Conservation (phyloP, 35 echinoderm and acorn worm genomes). For the Hemicentrotus pulcherrimus region DNA sequence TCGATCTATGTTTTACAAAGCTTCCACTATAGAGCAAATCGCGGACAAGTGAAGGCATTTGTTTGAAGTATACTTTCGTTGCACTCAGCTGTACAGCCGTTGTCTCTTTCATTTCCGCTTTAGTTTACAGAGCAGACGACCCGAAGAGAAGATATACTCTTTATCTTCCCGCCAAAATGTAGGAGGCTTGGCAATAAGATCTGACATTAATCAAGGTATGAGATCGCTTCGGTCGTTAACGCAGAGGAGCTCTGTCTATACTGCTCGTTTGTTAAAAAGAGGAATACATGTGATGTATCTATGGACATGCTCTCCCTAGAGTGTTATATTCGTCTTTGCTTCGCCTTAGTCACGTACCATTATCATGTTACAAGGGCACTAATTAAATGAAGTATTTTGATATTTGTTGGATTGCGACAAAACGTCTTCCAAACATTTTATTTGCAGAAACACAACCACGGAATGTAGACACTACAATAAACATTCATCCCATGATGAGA, state of each 20-base stretch:
- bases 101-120: conserved; percentile 17
- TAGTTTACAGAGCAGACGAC: background rate
- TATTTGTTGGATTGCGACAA: background rate
- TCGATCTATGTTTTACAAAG: background rate
- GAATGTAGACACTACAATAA: too few relatives aligned
- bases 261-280: background rate
- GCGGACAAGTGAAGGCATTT: background rate
- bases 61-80: background rate
- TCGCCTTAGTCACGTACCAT: background rate
- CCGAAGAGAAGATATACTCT: background rate
- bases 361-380: background rate
- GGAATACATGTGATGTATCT: background rate
- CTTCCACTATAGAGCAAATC: background rate
- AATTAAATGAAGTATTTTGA: background rate
- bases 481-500: too few relatives aligned
- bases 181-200: background rate
- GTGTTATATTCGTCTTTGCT: background rate
- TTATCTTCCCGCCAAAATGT: background rate
- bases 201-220: background rate
- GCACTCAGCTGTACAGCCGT: background rate
- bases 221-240: background rate
- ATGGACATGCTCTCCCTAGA: too few relatives aligned
- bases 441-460: background rate
- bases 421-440: background rate
- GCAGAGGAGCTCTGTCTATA: background rate